Conservation (phyloP, 1,140 invertebrate species). For the Anagrus nilaparvatae region DNA sequence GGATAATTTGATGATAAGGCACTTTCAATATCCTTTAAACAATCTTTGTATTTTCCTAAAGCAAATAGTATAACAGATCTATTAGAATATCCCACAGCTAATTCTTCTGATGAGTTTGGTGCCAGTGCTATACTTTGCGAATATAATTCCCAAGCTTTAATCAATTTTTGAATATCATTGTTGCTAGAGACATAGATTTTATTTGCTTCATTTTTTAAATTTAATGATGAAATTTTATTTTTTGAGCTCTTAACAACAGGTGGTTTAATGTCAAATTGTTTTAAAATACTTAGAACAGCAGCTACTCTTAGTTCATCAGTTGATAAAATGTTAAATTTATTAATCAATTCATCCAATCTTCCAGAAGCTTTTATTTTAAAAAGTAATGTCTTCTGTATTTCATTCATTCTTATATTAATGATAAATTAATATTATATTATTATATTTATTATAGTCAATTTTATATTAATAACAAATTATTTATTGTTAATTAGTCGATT, state of each 20-base stretch:
- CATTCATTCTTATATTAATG: constrained; percentile 1
- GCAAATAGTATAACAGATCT: constrained; percentile 58
- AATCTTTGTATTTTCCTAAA: constrained; percentile 50
- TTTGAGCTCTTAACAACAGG: constrained; percentile 11
- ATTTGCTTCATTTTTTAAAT: constrained; percentile 20
- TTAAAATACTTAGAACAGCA: constrained; percentile 1
- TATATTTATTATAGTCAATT: too few relatives aligned
- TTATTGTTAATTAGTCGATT: too few relatives aligned
- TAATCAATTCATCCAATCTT: constrained; percentile 4
- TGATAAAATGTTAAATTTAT: constrained; percentile 1
- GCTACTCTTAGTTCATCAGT: constrained; percentile 5
- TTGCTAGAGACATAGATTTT: constrained; percentile 13
- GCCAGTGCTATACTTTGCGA: constrained; percentile 52
- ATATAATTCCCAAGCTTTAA: constrained; percentile 38
- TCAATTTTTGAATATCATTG: constrained; percentile 3
- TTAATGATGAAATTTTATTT: constrained; percentile 10
- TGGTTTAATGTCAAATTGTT: constrained; percentile 11
- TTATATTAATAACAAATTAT: too few relatives aligned
- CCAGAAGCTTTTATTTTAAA: constrained; percentile 5
- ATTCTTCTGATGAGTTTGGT: constrained; percentile 42
- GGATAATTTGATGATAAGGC: constrained; percentile 25
- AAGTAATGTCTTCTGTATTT: neutral
- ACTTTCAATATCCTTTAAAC: constrained; percentile 41
- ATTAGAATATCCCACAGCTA: constrained; percentile 56
- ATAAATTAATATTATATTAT: too few relatives aligned